Base-by-base conservation (phyloP, 2,113 vertebrate species). In the Ctenomys sociabilis region DNA sequence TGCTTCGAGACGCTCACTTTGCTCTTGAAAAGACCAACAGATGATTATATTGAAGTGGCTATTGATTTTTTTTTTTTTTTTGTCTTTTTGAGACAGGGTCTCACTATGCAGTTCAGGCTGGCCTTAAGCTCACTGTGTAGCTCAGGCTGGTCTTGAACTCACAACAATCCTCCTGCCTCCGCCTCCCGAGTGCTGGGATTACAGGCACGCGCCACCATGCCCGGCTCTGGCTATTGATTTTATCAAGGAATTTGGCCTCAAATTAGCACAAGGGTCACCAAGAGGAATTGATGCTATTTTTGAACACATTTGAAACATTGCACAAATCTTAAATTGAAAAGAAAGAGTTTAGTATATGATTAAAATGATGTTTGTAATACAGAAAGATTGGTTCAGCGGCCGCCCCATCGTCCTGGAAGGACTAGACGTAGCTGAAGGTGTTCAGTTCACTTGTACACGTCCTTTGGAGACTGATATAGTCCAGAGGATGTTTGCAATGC, bases 321-420 rank as follows among this genome's bases (percentile, higher is more conserved):
- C 99, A 99, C 0, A 99, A 99, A 96, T 99, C 99, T 3, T 98
- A 99, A 98, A 99, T 99, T 4, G 99, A 99, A 96, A 99, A n/a
- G n/a, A n/a, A 98, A 99, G 99, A 52, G 99, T 99, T 89, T 99
- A 99, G 97, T 99, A 99, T 98, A 99, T 99, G 99, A 99, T 99
- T 73, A 99, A 99, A 98, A 99, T 99, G 87, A 99, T 99, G 99
- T 99, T 99, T 96, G 99, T 99, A 87, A 99, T 99, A 91, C 98
- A 99, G 72, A 99, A 99, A 90, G 99, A 99, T 95, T 99, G 99
- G 82, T 99, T 99, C 97, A 99, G 99, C 97, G 99, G 99, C 97
- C 99, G 99, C 61, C 99, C 99, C 0, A 95, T 99, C 63, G 98
- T 99, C 95, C 98, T 98, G 17, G 99, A 99, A 1, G 99, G 99